Conservation (phyloP, 92 coral and sea anemone species). For the Umimayanthus chanpuru region DNA sequence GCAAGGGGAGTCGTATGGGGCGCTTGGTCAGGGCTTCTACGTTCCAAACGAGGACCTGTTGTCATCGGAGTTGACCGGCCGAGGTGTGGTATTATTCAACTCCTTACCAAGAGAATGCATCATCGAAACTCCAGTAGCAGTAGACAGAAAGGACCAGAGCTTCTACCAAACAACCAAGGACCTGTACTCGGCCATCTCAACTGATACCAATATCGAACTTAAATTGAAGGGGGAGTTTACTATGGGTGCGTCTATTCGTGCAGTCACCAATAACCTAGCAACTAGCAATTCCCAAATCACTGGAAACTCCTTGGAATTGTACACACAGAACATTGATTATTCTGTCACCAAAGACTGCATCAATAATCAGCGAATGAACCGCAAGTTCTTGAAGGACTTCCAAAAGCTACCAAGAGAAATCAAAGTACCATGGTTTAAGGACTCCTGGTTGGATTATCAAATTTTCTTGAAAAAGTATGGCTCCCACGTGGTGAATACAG, state of each 20-base stretch:
- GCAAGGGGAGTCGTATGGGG: neutral
- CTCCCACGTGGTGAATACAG: constrained; percentile 57
- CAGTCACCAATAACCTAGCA: constrained; percentile 16
- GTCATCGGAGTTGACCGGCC: neutral
- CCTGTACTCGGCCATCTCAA: constrained; percentile 37
- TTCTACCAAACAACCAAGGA: constrained; percentile 6
- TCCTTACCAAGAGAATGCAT: neutral
- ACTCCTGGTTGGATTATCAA: constrained; percentile 54
- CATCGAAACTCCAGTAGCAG: neutral
- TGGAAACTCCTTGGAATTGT: neutral
- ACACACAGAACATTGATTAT: neutral
- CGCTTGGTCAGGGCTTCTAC: neutral
- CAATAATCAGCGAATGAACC: neutral
- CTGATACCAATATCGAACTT: constrained; percentile 15
- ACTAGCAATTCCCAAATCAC: neutral
- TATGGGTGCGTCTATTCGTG: constrained; percentile 39
- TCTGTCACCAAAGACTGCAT: constrained; percentile 19
- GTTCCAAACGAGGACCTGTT: neutral
- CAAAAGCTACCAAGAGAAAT: constrained; percentile 1
- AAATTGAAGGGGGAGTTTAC: constrained; percentile 39
- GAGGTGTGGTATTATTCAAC: neutral
- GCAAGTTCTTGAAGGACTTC: neutral
- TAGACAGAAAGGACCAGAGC: constrained; percentile 1
- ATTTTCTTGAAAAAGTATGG: constrained; percentile 55
- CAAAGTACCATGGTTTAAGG: constrained; percentile 36